Evolutionary conservation across 2,113 vertebrate species (phyloP).

Genomic region (Ploceus nigricollis): DNA sequence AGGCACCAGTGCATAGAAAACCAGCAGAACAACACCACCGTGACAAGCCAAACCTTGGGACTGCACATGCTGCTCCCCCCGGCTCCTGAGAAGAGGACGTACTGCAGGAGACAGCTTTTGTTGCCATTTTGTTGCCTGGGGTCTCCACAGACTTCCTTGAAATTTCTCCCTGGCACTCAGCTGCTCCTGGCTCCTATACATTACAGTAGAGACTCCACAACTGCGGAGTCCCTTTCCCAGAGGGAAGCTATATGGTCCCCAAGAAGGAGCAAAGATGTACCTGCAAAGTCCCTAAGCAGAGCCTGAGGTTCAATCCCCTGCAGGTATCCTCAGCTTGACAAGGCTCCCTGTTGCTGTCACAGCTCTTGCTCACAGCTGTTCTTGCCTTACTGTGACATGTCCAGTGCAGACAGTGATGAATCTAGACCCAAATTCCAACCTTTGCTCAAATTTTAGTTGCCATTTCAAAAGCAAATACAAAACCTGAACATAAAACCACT

Average conservation of each 20-base stretch:
- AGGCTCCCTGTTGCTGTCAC: fast-evolving
- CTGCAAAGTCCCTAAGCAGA: background rate
- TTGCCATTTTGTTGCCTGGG: background rate
- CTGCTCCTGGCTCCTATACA: background rate
- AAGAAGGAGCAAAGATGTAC: background rate
- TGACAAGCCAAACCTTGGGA: background rate
- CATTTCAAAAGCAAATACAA: background rate
- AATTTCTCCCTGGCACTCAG: background rate
- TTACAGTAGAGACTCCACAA: background rate
- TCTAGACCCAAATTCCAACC: background rate
- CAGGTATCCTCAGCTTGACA: background rate
- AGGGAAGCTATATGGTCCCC: background rate
- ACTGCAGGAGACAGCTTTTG: background rate
- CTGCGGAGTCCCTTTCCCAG: background rate
- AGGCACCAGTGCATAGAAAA: background rate
- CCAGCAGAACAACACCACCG: fast-evolving
- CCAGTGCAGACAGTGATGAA: background rate
- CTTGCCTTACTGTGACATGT: background rate
- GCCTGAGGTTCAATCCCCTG: background rate
- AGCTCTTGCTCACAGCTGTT: background rate
- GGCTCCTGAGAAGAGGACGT: background rate
- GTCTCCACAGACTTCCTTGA: background rate
- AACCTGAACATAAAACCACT: background rate
- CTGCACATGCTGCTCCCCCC: fast-evolving
- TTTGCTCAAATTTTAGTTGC: background rate